Evolutionary conservation across 2,113 vertebrate species (phyloP), one percentile per base, ranked within the genome.

Genomic region (Scomber japonicus): DNA sequence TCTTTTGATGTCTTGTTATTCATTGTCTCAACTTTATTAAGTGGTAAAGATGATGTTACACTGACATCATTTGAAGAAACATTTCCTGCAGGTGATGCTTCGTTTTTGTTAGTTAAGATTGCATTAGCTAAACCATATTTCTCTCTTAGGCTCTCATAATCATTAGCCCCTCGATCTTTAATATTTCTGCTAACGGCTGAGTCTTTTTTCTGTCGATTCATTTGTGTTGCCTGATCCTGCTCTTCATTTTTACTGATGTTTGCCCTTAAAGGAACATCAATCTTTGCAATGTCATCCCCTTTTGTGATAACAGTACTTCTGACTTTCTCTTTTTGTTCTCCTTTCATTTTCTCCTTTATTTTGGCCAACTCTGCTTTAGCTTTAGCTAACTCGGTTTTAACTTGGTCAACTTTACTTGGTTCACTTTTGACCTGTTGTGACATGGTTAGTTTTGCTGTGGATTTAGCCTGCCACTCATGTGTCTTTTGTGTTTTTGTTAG

Each of bases 281-380:
- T 82, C 11, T 73, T 86, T 57, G 16, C 21, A 16, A 8, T 30
- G 21, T n/a, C 66, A 13, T 71, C 75, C 2, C 81, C 77, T 51
- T 70, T 83, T 17, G 44, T 9, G 11, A 16, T 14, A 17, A 40
- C 17, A 57, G n/a, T 48, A 44, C 46, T 75, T 75, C 13, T 85
- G 14, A 59, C 71, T 72, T 80, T 87, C 4, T 72, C 82, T 50
- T 82, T 88, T 76, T 82, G 84, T 31, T 89, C 83, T 44, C 77
- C 85, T 61, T 54, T 88, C 84, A 91, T 91, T 84, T 93, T 92
- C 54, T 91, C 90, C 40, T 92, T 93, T 66, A 93, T 93, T 80
- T 90, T 89, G 44, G 85, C 89, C 35, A 93, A 19, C 60, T 93
- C 92, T 11, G 82, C 89, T 81, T 90, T 94, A 17, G 90, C 83